Percentiles rank a stretch among this genome's conserved stretches.
These are phyloP conservation scores for Nymphalis c-album DNA, from an alignment of 2,888 invertebrate species.

Conservation along the genomic window DNA sequence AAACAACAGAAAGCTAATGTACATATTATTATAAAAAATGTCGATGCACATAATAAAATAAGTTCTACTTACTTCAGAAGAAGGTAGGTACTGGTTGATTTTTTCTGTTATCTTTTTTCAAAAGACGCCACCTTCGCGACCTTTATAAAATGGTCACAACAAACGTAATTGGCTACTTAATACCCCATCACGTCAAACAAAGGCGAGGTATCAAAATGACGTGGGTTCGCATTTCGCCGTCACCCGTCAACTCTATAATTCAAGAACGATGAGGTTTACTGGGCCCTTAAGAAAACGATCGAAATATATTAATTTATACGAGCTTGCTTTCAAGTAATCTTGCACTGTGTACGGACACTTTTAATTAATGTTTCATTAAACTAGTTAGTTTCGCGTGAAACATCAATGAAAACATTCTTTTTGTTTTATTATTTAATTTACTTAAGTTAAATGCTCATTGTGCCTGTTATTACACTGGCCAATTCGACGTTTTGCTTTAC, in stretches of 20 bases:
- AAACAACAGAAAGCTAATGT: too few species aligned
- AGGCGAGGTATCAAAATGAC: constrained; percentile 33
- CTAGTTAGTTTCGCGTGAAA: too few species aligned
- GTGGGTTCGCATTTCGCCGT: constrained; percentile 27
- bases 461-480: too few species aligned
- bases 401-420: too few species aligned
- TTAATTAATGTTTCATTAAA: too few species aligned
- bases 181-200: constrained; percentile 34
- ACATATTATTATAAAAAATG: too few species aligned
- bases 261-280: constrained; percentile 18
- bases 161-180: constrained; percentile 29
- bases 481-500: too few species aligned
- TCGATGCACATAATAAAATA: background rate
- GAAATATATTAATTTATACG: background rate
- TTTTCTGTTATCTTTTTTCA: background rate
- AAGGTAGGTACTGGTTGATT: too few species aligned
- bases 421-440: too few species aligned
- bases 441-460: too few species aligned
- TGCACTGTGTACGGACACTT: too few species aligned
- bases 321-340: too few species aligned
- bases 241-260: constrained; percentile 30
- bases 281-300: constrained; percentile 21
- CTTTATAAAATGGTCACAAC: constrained; percentile 10
- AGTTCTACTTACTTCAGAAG: background rate
- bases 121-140: background rate